These are phyloP conservation scores for Tiliacea citrago DNA, from an alignment of 2,888 invertebrate species.

Conservation along the genomic window DNA sequence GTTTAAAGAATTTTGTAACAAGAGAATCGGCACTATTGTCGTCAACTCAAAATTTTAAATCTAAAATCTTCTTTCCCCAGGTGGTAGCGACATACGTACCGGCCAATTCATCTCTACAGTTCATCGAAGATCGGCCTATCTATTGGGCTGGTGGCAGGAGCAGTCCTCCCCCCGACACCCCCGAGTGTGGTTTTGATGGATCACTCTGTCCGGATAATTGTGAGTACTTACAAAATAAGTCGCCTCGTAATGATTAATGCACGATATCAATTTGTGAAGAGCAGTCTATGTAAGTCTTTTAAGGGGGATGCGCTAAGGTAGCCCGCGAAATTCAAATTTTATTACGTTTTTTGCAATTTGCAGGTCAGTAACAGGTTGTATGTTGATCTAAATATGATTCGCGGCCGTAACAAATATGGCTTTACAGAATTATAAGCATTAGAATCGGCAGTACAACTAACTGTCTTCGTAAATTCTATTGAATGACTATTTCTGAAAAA, in stretches of 20 bases:
- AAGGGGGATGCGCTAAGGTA: no score
- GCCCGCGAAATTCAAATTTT: no score
- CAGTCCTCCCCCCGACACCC: constrained; percentile 96
- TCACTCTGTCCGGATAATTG: constrained; percentile 96
- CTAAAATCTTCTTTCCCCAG: constrained; percentile 82
- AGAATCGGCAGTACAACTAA: no score
- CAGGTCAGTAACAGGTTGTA: no score
- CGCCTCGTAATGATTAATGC: neutral
- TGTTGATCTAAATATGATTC: no score
- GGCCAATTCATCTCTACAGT: constrained; percentile 93
- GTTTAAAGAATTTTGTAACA: neutral
- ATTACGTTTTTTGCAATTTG: no score
- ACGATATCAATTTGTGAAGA: neutral
- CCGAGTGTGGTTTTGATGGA: constrained; percentile 97
- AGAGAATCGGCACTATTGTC: no score
- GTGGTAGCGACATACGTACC: constrained; percentile 98
- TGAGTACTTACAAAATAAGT: constrained; percentile 81
- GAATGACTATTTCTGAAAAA: no score
- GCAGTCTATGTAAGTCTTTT: neutral
- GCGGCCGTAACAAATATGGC: no score
- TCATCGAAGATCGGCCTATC: constrained; percentile 93
- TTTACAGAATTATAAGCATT: no score
- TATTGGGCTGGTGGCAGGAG: constrained; percentile 96
- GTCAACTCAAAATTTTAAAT: neutral
- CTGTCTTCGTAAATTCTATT: no score